Conservation (phyloP, 2,797 vertebrate species). For the Champsocephalus gunnari region DNA sequence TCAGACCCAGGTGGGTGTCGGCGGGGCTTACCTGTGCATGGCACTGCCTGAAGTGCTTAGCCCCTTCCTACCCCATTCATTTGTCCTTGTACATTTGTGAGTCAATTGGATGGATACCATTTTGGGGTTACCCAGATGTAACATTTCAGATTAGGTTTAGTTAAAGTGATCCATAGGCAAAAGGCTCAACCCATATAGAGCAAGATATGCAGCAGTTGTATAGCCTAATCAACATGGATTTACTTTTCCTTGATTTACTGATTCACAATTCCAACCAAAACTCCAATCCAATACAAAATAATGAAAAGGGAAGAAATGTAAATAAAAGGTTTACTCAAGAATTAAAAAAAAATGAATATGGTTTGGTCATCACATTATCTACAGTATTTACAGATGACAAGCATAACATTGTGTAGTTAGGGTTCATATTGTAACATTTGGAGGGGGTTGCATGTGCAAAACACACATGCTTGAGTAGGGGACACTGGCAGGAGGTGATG, state of each 20-base stretch:
- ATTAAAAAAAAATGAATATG: not conserved
- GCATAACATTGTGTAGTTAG: not conserved
- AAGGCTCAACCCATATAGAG: slow-evolving; percentile 21
- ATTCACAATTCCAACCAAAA: slow-evolving; percentile 1
- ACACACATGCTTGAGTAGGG: slow-evolving; percentile 31
- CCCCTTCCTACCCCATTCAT: slow-evolving; percentile 56
- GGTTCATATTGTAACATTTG: slow-evolving; percentile 21
- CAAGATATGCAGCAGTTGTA: slow-evolving; percentile 12
- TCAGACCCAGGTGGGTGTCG: slow-evolving; percentile 93
- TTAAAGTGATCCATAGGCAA: slow-evolving; percentile 39
- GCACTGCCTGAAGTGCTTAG: slow-evolving; percentile 81
- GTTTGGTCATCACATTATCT: not conserved
- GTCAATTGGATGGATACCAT: slow-evolving; percentile 19
- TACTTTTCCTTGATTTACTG: slow-evolving; percentile 3
- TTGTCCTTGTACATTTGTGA: slow-evolving; percentile 46
- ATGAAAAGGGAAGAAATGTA: slow-evolving; percentile 52
- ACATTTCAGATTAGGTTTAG: not conserved
- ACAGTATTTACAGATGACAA: not conserved
- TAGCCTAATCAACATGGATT: not conserved
- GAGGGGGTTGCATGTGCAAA: slow-evolving; percentile 70
- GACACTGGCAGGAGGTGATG: slow-evolving; percentile 46
- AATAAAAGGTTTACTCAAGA: not conserved
- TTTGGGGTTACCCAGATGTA: not conserved
- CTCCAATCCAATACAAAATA: slow-evolving; percentile 5
- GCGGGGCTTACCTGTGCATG: slow-evolving; percentile 83